phyloP scores from a whole-genome alignment of 2,888 invertebrate genomes.

The Acanthococcus lagerstroemiae region DNA sequence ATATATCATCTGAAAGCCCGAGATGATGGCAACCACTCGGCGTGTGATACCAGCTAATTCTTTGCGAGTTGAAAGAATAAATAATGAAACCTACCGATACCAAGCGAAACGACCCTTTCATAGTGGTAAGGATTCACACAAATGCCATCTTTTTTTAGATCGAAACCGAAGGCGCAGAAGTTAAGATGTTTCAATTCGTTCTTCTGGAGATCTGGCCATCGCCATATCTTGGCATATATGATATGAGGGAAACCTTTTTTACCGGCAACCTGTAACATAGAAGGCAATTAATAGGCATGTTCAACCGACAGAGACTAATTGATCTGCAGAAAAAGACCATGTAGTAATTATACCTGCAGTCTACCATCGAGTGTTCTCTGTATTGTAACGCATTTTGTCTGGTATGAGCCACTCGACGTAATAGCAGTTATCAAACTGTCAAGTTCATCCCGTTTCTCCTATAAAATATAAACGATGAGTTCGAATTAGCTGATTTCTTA shows the following conservation, averaged over 20 bases:
- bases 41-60: too few species aligned
- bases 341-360: constrained; percentile 67
- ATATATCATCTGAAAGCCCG: too few species aligned
- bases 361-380: constrained; percentile 95
- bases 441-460: constrained; percentile 93
- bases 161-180: constrained; percentile 96
- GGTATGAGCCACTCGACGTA: constrained; percentile 96
- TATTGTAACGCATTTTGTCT: constrained; percentile 97
- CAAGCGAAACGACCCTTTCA: constrained; percentile 95
- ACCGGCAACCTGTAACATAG: constrained; percentile 75
- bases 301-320: too few species aligned
- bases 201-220: constrained; percentile 99
- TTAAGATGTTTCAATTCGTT: constrained; percentile 97
- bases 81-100: constrained; percentile 73
- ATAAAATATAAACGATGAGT: too few species aligned
- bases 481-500: background rate
- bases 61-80: too few species aligned
- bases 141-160: constrained; percentile 96
- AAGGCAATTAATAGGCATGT: too few species aligned
- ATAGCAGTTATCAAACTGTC: constrained; percentile 98
- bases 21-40: too few species aligned
- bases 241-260: constrained; percentile 99
- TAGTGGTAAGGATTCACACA: constrained; percentile 99
- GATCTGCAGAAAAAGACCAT: too few species aligned
- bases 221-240: constrained; percentile 96